Evolutionary conservation across 2,113 vertebrate species (phyloP).

Genomic region (Mesoclemmys tuberculata): DNA sequence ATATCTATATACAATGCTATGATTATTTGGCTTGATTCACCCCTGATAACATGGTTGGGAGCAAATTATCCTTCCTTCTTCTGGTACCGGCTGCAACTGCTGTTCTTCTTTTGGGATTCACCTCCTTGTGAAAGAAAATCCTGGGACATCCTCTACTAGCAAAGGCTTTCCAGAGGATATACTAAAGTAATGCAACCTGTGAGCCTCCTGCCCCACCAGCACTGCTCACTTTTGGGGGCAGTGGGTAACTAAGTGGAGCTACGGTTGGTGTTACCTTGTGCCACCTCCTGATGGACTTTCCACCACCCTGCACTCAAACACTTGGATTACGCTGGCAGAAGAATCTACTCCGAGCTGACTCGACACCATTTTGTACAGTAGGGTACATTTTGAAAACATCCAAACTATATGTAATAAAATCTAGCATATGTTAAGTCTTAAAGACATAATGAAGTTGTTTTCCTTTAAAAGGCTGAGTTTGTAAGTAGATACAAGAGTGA

Average conservation of each 20-base stretch:
- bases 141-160: not conserved
- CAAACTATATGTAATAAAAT: not conserved
- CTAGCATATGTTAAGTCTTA: not conserved
- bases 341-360: not conserved
- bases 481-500: not conserved
- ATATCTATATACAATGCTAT: not conserved
- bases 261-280: accelerated
- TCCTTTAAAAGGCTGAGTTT: not conserved
- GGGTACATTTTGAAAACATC: not conserved
- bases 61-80: not conserved
- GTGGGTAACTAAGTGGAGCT: not conserved
- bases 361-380: not conserved
- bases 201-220: not conserved
- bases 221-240: accelerated
- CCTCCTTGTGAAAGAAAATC: accelerated
- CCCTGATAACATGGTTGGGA: not conserved
- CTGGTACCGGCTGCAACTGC: not conserved
- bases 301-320: not conserved
- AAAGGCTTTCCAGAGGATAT: not conserved
- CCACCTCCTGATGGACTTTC: not conserved
- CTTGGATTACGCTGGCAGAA: not conserved
- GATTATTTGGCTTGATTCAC: not conserved
- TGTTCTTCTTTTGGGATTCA: not conserved
- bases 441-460: not conserved
- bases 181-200: not conserved